A percentile compares a stretch with the other conserved stretches of the same genome.
Evolutionary conservation across 2,797 vertebrate genomes (phyloP).

Genomic region (Epinephelus coioides): DNA sequence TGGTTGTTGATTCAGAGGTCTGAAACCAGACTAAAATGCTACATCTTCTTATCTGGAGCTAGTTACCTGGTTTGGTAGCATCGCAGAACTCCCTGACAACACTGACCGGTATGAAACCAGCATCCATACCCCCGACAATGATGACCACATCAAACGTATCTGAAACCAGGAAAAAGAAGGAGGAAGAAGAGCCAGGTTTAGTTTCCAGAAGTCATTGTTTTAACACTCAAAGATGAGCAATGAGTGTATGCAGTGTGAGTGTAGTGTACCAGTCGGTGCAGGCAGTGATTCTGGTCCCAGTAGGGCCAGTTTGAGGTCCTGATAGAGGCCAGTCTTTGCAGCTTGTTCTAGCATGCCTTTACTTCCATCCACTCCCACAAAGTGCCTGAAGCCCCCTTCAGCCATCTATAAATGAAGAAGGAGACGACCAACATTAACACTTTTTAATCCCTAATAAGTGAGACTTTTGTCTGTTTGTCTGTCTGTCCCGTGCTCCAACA

Average conservation of each 20-base stretch:
- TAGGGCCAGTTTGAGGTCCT: conserved; percentile 37
- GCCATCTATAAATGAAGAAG: conserved; percentile 32
- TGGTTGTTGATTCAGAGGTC: too few species aligned
- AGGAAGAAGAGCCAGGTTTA: background rate
- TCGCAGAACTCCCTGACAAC: conserved; percentile 45
- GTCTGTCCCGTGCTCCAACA: too few species aligned
- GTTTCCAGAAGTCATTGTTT: background rate
- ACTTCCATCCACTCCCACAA: conserved; percentile 61
- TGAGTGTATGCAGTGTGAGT: background rate
- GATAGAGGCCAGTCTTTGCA: conserved; percentile 17
- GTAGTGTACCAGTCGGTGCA: conserved; percentile 29
- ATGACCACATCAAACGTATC: conserved; percentile 41
- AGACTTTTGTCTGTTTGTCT: too few species aligned
- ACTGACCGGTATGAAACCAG: conserved; percentile 32
- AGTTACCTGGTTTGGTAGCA: conserved; percentile 46
- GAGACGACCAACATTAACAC: too few species aligned
- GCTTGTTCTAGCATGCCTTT: conserved; percentile 46
- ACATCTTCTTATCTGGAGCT: too few species aligned
- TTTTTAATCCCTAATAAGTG: too few species aligned
- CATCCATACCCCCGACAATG: background rate
- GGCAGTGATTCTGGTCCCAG: conserved; percentile 58
- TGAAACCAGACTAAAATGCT: too few species aligned
- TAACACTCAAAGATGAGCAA: background rate
- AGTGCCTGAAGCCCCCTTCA: conserved; percentile 54
- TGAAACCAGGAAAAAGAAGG: conserved; percentile 16